These are phyloP conservation scores for Blastobasis adustella DNA, from an alignment of 2,888 invertebrate species.

Conservation along the genomic window DNA sequence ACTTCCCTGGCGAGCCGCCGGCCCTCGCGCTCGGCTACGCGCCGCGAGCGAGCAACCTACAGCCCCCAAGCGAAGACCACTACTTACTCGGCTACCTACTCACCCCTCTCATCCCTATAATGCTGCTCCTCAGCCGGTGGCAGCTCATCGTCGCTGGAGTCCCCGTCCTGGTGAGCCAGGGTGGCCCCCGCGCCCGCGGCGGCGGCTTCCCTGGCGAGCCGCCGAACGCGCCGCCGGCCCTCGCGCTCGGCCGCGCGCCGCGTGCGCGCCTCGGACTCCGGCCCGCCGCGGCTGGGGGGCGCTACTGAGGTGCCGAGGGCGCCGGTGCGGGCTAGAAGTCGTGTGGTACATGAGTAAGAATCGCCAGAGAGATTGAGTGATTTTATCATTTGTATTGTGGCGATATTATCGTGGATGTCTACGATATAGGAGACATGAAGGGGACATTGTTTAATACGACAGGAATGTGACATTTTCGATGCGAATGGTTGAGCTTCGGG, in stretches of 20 bases:
- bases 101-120: conserved; percentile 51
- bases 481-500: too few relatives aligned
- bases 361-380: too few relatives aligned
- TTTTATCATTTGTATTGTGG: too few relatives aligned
- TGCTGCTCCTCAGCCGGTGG: conserved; percentile 84
- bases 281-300: conserved; percentile 33
- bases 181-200: conserved; percentile 42
- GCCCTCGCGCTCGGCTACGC: conserved; percentile 94
- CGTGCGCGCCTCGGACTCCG: conserved; percentile 77
- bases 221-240: conserved; percentile 90
- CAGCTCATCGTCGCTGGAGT: conserved; percentile 97
- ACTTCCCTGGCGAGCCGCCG: conserved; percentile 87
- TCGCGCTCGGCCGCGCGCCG: conserved; percentile 93
- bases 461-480: too few relatives aligned
- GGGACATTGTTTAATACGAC: too few relatives aligned
- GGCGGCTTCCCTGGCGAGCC: conserved; percentile 84
- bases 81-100: not conserved
- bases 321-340: too few relatives aligned
- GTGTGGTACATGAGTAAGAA: too few relatives aligned
- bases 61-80: too few relatives aligned
- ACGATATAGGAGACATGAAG: too few relatives aligned
- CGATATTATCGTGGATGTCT: too few relatives aligned
- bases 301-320: too few relatives aligned
- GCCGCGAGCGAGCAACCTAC: too few relatives aligned
- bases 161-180: conserved; percentile 88